Conservation (phyloP, 2,797 vertebrate genomes). For the Thripadectes ignobilis region DNA sequence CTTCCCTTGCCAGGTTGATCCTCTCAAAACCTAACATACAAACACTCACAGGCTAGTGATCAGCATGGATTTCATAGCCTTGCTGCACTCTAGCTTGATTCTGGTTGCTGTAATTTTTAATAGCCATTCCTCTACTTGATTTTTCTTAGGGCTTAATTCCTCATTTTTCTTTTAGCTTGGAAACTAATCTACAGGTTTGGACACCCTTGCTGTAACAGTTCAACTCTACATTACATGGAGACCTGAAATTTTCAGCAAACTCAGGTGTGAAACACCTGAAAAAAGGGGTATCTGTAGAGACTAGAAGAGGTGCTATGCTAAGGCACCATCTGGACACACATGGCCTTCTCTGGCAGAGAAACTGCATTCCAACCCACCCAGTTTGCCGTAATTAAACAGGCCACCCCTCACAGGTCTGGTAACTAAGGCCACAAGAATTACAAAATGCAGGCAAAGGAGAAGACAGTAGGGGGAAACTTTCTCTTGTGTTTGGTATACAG, state of each 20-base stretch:
- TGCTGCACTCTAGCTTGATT: background rate
- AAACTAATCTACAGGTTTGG: background rate
- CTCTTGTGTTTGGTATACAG: background rate
- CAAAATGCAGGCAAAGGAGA: background rate
- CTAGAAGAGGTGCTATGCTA: too few species aligned
- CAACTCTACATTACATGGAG: background rate
- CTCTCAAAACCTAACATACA: background rate
- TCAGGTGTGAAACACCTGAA: background rate
- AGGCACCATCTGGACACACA: background rate
- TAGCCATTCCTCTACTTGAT: background rate
- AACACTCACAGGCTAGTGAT: background rate
- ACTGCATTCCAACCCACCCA: background rate
- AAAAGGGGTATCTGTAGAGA: too few species aligned
- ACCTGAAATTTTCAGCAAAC: background rate
- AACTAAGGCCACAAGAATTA: background rate
- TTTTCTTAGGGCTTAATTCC: background rate
- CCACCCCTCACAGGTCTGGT: accelerated
- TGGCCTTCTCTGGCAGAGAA: background rate
- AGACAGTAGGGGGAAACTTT: background rate
- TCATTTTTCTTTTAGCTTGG: background rate
- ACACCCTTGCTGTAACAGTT: background rate
- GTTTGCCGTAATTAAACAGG: background rate
- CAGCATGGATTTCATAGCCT: background rate
- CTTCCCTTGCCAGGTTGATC: background rate
- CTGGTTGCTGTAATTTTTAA: background rate